These are phyloP conservation scores for Amiota minor DNA, from an alignment of 2,888 invertebrate genomes.

Conservation along the genomic window DNA sequence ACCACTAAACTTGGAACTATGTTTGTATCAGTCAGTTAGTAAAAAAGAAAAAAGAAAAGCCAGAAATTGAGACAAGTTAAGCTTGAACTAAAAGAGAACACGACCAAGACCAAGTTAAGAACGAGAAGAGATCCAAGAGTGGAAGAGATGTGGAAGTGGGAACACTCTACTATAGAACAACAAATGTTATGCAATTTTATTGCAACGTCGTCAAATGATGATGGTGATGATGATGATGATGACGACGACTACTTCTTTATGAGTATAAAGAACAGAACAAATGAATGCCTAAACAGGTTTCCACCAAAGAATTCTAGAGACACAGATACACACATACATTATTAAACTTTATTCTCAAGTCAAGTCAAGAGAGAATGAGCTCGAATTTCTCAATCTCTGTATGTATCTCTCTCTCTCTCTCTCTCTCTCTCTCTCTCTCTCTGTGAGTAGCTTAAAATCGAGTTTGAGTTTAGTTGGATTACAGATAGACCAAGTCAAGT, in stretches of 20 bases:
- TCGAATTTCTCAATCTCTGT: too few relatives aligned
- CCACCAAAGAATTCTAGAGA: conserved; percentile 3
- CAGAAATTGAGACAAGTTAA: too few relatives aligned
- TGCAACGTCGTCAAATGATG: conserved; percentile 5
- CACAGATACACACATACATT: conserved; percentile 22
- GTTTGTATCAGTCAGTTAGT: neutral
- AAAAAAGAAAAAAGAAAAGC: too few relatives aligned
- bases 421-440: too few relatives aligned
- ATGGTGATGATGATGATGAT: neutral
- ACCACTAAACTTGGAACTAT: neutral
- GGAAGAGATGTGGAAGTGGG: conserved; percentile 12
- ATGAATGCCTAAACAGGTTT: conserved; percentile 15
- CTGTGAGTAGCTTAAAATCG: neutral
- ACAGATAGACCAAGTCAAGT: neutral
- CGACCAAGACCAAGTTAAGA: neutral
- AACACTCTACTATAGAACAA: conserved; percentile 6
- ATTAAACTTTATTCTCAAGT: neutral
- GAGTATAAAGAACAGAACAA: conserved; percentile 38
- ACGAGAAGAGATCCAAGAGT: neutral
- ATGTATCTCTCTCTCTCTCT: too few relatives aligned
- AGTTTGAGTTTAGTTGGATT: conserved; percentile 23
- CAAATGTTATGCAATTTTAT: conserved; percentile 54
- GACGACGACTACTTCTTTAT: conserved; percentile 25
- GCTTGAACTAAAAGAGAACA: too few relatives aligned
- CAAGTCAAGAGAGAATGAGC: neutral